Conservation (phyloP, 2,113 vertebrate species). For the Alligator sinensis region DNA sequence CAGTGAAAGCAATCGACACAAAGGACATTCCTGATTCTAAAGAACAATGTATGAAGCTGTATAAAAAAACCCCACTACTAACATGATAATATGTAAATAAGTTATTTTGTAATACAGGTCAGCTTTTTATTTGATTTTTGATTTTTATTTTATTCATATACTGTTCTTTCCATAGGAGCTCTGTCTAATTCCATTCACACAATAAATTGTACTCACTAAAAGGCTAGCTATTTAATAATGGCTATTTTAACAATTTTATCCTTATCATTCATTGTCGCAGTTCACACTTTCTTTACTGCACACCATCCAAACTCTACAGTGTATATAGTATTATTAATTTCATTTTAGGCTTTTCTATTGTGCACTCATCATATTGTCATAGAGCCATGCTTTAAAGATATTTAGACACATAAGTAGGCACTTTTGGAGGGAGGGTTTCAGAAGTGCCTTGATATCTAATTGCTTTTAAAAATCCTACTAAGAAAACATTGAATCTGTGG, state of each 20-base stretch:
- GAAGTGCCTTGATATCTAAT: background rate
- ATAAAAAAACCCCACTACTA: background rate
- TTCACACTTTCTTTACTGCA: background rate
- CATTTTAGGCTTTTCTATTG: background rate
- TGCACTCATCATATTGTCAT: background rate
- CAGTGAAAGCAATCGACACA: background rate
- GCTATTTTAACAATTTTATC: background rate
- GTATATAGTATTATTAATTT: background rate
- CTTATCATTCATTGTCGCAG: background rate
- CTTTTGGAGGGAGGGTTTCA: background rate
- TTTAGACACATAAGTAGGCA: background rate
- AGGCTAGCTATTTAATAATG: background rate
- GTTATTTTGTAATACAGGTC: background rate
- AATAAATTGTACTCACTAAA: background rate
- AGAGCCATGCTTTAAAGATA: background rate
- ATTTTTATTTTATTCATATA: background rate
- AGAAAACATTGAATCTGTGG: background rate
- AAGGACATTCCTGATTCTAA: background rate
- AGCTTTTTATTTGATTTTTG: background rate
- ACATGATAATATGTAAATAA: background rate
- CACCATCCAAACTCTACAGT: background rate
- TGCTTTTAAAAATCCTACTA: background rate
- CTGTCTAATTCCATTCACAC: background rate
- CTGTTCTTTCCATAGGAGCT: background rate
- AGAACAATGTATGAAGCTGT: background rate